Evolutionary conservation across 92 coral and sea anemone genomes (phyloP).

Genomic region (Parazoanthus swiftii): DNA sequence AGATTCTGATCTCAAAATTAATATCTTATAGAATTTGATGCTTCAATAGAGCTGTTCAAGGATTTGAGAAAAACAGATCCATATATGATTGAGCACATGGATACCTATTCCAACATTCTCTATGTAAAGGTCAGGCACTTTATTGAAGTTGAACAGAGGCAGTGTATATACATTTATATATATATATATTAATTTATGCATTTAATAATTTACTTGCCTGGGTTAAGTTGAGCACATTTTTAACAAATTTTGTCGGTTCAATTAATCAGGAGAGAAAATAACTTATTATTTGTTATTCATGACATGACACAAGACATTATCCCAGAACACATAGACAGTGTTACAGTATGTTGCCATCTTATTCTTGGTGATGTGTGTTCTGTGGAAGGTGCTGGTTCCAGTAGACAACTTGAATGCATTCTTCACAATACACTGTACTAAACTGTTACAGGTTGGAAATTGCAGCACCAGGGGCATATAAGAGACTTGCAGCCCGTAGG

Average conservation of each 20-base stretch:
- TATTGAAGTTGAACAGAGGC: neutral
- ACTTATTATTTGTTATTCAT: neutral
- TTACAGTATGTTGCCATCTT: neutral
- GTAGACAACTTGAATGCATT: neutral
- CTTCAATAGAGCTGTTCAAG: slow-evolving; percentile 81
- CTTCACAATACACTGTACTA: too few species aligned
- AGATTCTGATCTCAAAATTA: neutral
- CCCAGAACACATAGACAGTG: neutral
- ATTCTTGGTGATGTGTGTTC: neutral
- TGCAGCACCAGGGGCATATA: too few species aligned
- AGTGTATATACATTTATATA: too few species aligned
- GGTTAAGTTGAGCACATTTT: neutral
- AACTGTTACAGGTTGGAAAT: too few species aligned
- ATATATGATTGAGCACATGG: slow-evolving; percentile 84
- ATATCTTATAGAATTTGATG: slow-evolving; percentile 74
- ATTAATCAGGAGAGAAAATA: neutral
- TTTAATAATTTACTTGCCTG: neutral
- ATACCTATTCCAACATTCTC: slow-evolving; percentile 90
- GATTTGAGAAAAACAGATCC: slow-evolving; percentile 87
- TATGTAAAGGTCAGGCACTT: slow-evolving; percentile 74
- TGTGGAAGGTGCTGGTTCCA: neutral
- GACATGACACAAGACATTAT: neutral
- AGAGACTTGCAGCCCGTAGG: too few species aligned
- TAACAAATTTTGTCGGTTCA: neutral
- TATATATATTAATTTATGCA: too few species aligned